These are phyloP conservation scores for Megaceryle alcyon DNA, from an alignment of 2,797 vertebrate genomes.

Conservation along the genomic window DNA sequence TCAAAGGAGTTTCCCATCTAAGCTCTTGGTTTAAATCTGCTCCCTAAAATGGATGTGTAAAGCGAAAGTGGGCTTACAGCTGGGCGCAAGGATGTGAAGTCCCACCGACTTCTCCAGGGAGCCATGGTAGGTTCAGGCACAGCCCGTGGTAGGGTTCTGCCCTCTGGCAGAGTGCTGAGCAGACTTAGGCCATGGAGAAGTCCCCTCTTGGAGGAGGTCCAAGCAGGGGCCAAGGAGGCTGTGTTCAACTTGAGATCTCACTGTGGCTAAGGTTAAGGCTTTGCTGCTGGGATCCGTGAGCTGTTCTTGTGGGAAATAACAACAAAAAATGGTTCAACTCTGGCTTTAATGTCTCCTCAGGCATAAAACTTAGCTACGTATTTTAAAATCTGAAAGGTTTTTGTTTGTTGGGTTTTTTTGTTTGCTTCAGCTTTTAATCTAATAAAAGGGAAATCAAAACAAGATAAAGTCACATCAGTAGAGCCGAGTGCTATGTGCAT, in stretches of 20 bases:
- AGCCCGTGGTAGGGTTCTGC: rapidly evolving
- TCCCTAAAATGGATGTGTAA: not conserved
- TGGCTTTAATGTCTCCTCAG: not conserved
- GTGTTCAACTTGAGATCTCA: not conserved
- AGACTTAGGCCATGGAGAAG: not conserved
- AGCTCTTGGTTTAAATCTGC: not conserved
- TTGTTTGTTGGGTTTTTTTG: no score
- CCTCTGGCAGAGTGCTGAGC: not conserved
- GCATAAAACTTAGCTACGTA: not conserved
- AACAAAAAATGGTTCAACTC: not conserved
- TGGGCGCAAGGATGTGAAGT: not conserved
- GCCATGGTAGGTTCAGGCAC: rapidly evolving
- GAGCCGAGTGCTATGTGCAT: not conserved
- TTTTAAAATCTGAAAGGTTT: not conserved
- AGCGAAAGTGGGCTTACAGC: not conserved
- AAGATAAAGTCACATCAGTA: not conserved
- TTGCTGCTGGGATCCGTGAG: not conserved
- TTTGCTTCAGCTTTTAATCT: not conserved
- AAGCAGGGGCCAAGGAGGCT: not conserved
- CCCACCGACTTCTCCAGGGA: rapidly evolving
- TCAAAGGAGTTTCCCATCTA: not conserved
- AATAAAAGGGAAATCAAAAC: not conserved
- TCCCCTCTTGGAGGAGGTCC: not conserved
- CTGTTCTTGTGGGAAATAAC: not conserved
- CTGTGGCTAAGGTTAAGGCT: not conserved